These are phyloP conservation scores for Heliconius cydno DNA, from an alignment of 2,888 invertebrate genomes.

Conservation along the genomic window DNA sequence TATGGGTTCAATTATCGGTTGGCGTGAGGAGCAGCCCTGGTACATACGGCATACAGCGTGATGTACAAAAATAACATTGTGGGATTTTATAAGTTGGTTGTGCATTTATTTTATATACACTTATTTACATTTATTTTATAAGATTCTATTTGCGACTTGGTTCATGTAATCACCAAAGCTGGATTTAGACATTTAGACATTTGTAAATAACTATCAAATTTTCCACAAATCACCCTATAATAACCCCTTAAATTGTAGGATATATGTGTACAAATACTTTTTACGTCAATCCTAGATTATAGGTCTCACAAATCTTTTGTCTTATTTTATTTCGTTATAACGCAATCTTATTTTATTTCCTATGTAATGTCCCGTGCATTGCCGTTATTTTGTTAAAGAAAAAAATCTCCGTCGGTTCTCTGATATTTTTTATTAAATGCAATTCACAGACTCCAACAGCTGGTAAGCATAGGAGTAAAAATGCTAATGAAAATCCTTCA, in stretches of 20 bases:
- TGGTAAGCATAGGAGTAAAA: constrained; percentile 60
- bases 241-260: no score
- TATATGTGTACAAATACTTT: no score
- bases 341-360: background rate
- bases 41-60: no score
- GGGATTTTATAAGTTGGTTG: background rate
- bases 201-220: no score
- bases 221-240: no score
- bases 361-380: background rate
- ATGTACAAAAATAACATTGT: no score
- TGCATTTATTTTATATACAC: background rate
- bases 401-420: background rate
- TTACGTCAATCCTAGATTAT: no score
- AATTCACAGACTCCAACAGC: constrained; percentile 65
- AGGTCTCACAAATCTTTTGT: background rate
- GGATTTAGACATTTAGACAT: background rate
- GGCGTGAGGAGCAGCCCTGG: no score
- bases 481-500: constrained; percentile 85
- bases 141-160: background rate
- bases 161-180: background rate
- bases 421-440: constrained; percentile 26
- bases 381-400: background rate
- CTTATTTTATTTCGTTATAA: background rate
- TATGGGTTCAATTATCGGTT: background rate
- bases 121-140: background rate